phyloP scores from a whole-genome alignment of 2,113 vertebrate genomes.

The Telmatochromis sp. region DNA sequence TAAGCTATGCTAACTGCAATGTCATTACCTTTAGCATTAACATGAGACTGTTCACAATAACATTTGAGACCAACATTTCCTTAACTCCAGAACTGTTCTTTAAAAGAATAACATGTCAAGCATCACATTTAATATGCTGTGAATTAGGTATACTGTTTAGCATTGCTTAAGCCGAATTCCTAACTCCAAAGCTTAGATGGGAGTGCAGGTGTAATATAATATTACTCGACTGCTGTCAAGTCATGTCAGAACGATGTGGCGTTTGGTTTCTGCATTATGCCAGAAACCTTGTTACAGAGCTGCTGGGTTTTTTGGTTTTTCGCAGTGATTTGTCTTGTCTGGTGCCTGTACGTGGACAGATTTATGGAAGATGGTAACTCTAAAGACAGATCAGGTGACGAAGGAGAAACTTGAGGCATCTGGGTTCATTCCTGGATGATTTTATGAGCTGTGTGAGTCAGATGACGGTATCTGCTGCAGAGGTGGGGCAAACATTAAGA shows the following conservation, averaged over 20 bases:
- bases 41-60: not conserved
- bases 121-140: not conserved
- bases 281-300: slow-evolving; percentile 18
- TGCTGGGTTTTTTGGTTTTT: not conserved
- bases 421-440: slow-evolving; percentile 3
- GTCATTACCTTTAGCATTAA: not conserved
- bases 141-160: not conserved
- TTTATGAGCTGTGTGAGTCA: slow-evolving; percentile 20
- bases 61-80: not conserved
- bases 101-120: not conserved
- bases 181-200: not conserved
- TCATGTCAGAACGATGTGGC: slow-evolving; percentile 33
- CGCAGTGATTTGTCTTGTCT: slow-evolving; percentile 34
- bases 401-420: slow-evolving; percentile 17
- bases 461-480: not conserved
- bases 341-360: slow-evolving; percentile 20
- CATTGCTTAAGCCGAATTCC: slow-evolving; percentile 2
- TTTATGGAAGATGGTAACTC: slow-evolving; percentile 39
- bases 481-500: not conserved
- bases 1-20: not conserved
- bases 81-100: not conserved
- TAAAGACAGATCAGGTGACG: slow-evolving; percentile 36
- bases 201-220: slow-evolving; percentile 32
- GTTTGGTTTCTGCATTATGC: not conserved
- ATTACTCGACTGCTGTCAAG: slow-evolving; percentile 1